phyloP scores from a whole-genome alignment of 2,113 vertebrate genomes.

The Anas platyrhynchos region DNA sequence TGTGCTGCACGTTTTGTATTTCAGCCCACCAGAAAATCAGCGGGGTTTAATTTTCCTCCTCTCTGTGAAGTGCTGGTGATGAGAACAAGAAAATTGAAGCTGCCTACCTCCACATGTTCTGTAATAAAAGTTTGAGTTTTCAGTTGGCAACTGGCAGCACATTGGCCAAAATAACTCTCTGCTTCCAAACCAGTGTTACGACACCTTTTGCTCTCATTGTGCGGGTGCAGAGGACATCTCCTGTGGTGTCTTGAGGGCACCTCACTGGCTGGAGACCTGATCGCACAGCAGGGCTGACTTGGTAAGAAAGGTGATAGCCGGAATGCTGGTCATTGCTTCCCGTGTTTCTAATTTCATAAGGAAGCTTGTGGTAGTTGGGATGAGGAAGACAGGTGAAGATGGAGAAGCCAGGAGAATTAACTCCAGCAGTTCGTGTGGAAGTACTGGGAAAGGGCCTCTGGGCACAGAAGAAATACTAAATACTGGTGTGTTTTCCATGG shows the following conservation, averaged over 20 bases:
- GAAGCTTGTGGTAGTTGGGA: neutral
- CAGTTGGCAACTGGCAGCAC: neutral
- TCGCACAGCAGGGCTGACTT: neutral
- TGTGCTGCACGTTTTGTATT: neutral
- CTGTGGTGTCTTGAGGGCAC: rapidly evolving
- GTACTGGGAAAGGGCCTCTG: neutral
- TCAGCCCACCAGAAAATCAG: neutral
- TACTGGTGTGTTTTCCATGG: neutral
- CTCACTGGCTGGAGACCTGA: neutral
- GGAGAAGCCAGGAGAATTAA: neutral
- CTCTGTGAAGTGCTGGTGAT: neutral
- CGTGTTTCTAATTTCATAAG: neutral
- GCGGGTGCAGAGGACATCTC: rapidly evolving
- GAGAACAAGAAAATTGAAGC: neutral
- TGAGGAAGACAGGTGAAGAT: neutral
- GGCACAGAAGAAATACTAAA: neutral
- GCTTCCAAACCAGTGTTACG: rapidly evolving
- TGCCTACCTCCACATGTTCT: neutral
- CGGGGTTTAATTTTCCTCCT: neutral
- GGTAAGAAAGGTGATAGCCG: neutral
- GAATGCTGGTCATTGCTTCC: neutral
- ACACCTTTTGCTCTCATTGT: rapidly evolving
- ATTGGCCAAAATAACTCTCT: neutral
- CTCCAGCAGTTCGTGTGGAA: neutral
- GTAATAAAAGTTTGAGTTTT: neutral